Evolutionary conservation across 2,888 invertebrate genomes (phyloP).

Genomic region (Catotricha subobsoleta): DNA sequence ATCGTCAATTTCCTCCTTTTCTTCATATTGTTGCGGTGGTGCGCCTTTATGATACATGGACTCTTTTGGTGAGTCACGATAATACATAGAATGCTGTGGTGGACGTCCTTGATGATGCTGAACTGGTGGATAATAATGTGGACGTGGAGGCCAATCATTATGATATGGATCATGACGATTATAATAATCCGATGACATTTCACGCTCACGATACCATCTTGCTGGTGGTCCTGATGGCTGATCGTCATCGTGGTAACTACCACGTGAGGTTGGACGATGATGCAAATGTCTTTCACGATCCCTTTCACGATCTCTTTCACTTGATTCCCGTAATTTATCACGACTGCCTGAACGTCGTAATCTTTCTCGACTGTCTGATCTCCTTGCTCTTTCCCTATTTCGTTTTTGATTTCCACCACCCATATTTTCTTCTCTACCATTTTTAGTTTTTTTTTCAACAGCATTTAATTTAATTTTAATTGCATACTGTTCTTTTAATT

Average conservation of each 20-base stretch:
- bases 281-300: slow-evolving; percentile 6
- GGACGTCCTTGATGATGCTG: slow-evolving; percentile 23
- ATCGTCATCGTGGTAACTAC: slow-evolving; percentile 9
- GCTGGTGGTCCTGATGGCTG: neutral
- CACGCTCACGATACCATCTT: slow-evolving; percentile 9
- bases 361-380: slow-evolving; percentile 10
- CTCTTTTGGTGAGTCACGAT: too few species aligned
- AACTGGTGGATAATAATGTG: slow-evolving; percentile 9
- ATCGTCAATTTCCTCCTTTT: slow-evolving; percentile 31
- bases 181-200: slow-evolving; percentile 11
- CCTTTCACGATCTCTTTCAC: slow-evolving; percentile 11
- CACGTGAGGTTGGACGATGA: slow-evolving; percentile 3
- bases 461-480: slow-evolving; percentile 15
- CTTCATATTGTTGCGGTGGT: slow-evolving; percentile 7
- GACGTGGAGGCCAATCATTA: slow-evolving; percentile 4
- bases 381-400: slow-evolving; percentile 14
- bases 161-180: neutral
- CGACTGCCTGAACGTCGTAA: neutral
- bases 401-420: slow-evolving; percentile 9
- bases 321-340: slow-evolving; percentile 7
- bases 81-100: too few species aligned
- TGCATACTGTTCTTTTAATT: slow-evolving; percentile 24
- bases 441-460: slow-evolving; percentile 6
- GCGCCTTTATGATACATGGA: too few species aligned
- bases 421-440: slow-evolving; percentile 7